A percentile compares a stretch with the other conserved stretches of the same genome.
These are phyloP conservation scores for Channa striata DNA, from an alignment of 2,797 vertebrate genomes.

Conservation along the genomic window DNA sequence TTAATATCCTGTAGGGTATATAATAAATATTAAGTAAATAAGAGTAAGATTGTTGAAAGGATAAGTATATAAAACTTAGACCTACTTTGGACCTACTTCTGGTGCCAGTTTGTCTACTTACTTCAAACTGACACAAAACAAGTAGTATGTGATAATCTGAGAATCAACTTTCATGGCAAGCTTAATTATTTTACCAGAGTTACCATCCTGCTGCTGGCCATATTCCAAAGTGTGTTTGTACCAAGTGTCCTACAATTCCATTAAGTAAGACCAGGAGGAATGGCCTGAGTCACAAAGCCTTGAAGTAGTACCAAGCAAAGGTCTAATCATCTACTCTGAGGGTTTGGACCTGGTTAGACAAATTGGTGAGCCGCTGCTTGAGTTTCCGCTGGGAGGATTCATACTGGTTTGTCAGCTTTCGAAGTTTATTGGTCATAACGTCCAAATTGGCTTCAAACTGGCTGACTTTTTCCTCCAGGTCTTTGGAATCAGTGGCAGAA, in stretches of 20 bases:
- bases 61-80: not conserved
- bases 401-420: constrained; percentile 85
- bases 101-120: not conserved
- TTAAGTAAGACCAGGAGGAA: not conserved
- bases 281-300: not conserved
- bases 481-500: constrained; percentile 83
- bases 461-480: constrained; percentile 89
- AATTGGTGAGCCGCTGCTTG: constrained; percentile 89
- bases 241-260: not conserved
- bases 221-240: not conserved
- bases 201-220: constrained; percentile 2
- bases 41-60: too few species aligned
- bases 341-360: constrained; percentile 86
- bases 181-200: constrained; percentile 22
- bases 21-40: too few species aligned
- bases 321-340: constrained; percentile 55
- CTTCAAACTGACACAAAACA: not conserved
- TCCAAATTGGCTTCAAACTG: constrained; percentile 86
- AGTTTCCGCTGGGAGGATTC: constrained; percentile 87
- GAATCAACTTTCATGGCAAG: not conserved
- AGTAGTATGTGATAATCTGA: not conserved
- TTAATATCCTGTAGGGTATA: too few species aligned
- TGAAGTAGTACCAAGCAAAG: not conserved
- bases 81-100: too few species aligned
- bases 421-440: constrained; percentile 86